A percentile compares a stretch with the other conserved stretches of the same genome.
Conservation (phyloP, 2,797 vertebrate genomes). For the Harpagifer antarcticus region DNA sequence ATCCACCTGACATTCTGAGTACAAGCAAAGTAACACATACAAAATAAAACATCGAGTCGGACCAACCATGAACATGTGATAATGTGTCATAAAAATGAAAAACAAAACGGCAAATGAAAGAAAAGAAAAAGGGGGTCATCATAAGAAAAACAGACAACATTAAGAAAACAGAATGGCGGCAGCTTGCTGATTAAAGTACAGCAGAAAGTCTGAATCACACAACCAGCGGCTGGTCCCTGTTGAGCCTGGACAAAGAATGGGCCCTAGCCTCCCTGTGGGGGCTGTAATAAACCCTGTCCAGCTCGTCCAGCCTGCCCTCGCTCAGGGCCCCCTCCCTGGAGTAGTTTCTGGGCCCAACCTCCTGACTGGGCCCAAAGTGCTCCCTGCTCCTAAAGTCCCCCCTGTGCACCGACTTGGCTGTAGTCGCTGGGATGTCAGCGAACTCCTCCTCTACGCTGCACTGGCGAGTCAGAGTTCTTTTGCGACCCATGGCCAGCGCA, state of each 20-base stretch:
- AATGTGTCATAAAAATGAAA: slow-evolving; percentile 59
- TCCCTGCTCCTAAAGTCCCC: slow-evolving; percentile 82
- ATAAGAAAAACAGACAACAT: slow-evolving; percentile 77
- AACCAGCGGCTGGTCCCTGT: slow-evolving; percentile 92
- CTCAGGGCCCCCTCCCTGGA: slow-evolving; percentile 81
- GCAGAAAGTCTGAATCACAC: slow-evolving; percentile 89
- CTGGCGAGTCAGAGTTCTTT: slow-evolving; percentile 92
- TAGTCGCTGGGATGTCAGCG: slow-evolving; percentile 77
- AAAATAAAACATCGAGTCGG: slow-evolving; percentile 76
- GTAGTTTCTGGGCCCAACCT: slow-evolving; percentile 68
- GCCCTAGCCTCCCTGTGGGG: slow-evolving; percentile 88
- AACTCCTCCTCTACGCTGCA: slow-evolving; percentile 94
- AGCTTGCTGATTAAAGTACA: slow-evolving; percentile 92
- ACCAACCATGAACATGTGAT: slow-evolving; percentile 74
- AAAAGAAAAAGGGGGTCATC: slow-evolving; percentile 53
- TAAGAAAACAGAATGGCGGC: slow-evolving; percentile 81
- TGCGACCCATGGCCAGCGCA: slow-evolving; percentile 88
- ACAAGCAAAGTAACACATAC: slow-evolving; percentile 78
- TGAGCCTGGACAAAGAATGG: slow-evolving; percentile 86
- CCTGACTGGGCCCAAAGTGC: slow-evolving; percentile 75
- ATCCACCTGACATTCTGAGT: slow-evolving; percentile 76
- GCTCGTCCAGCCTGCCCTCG: slow-evolving; percentile 85
- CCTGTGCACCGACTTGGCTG: slow-evolving; percentile 72
- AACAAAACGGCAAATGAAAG: slow-evolving; percentile 67
- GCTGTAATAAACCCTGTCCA: slow-evolving; percentile 86